Conservation (phyloP, 2,113 vertebrate species). For the Peromyscus polionotus region DNA sequence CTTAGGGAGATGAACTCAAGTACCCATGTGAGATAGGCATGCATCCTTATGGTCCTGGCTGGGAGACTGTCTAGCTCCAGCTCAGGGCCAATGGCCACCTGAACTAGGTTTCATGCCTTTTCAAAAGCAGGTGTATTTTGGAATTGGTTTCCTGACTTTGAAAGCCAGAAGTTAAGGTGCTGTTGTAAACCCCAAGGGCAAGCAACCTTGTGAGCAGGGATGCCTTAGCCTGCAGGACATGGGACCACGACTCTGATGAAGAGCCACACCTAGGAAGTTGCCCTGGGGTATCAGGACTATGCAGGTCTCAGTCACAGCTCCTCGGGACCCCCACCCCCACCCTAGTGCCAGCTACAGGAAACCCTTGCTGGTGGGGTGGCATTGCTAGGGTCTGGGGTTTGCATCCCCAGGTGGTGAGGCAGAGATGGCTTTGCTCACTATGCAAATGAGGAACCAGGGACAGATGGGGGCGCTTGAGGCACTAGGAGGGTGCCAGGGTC, state of each 20-base stretch:
- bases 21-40: background rate
- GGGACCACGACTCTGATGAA: background rate
- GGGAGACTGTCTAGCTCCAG: background rate
- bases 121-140: background rate
- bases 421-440: background rate
- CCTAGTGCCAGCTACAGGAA: background rate
- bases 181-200: background rate
- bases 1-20: background rate
- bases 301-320: background rate
- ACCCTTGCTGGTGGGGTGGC: background rate
- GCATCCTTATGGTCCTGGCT: background rate
- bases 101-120: background rate
- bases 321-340: background rate
- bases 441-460: background rate
- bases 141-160: background rate
- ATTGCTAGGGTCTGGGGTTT: background rate
- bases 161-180: background rate
- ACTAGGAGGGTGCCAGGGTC: background rate
- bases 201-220: background rate
- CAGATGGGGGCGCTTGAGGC: background rate
- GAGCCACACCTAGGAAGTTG: background rate
- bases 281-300: background rate
- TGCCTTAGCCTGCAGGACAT: background rate
- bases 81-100: background rate
- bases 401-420: background rate